Conservation (phyloP, 2,888 invertebrate genomes). For the Chloroclysta siterata region DNA sequence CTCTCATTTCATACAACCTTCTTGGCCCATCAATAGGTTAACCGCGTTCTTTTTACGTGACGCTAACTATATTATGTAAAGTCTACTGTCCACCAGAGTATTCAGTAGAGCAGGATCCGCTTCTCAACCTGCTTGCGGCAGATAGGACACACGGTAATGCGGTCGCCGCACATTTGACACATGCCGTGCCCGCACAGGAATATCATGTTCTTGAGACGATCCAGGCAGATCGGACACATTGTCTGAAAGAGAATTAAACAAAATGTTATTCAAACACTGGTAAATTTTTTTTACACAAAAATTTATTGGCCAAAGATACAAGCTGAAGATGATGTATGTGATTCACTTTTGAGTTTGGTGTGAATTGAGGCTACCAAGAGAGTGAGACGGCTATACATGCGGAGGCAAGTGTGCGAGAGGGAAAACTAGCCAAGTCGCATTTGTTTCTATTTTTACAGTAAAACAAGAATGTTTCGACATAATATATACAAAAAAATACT, state of each 20-base stretch:
- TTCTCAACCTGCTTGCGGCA: constrained; percentile 98
- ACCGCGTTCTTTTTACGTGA: not conserved
- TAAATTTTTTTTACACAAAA: too few species aligned
- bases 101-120: constrained; percentile 93
- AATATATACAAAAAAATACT: too few species aligned
- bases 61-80: not conserved
- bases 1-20: too few species aligned
- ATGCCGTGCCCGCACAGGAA: constrained; percentile 99
- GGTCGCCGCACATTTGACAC: constrained; percentile 99
- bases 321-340: too few species aligned
- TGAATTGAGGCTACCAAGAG: too few species aligned
- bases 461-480: too few species aligned
- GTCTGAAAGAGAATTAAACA: constrained; percentile 86
- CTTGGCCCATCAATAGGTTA: too few species aligned
- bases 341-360: too few species aligned
- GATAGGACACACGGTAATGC: constrained; percentile 98
- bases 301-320: not conserved
- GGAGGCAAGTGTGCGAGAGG: too few species aligned
- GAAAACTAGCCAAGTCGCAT: too few species aligned
- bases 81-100: not conserved
- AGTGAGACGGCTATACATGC: too few species aligned
- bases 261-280: not conserved
- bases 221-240: constrained; percentile 99
- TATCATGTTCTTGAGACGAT: constrained; percentile 99
- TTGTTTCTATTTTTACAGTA: too few species aligned